Conservation (phyloP, 2,113 vertebrate genomes). For the Bagarius yarrelli region DNA sequence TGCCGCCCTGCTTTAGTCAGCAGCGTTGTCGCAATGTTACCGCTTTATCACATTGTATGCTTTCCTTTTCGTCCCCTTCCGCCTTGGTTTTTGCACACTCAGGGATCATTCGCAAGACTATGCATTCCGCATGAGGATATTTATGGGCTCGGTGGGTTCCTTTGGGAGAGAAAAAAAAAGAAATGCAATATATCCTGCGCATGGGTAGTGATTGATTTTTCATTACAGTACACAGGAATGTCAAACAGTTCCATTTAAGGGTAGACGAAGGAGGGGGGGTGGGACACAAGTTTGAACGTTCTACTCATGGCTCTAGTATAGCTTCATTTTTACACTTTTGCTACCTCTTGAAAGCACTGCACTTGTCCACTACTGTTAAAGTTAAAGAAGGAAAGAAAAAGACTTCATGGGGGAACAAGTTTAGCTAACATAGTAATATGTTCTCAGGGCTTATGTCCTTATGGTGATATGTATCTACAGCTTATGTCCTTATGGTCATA, state of each 20-base stretch:
- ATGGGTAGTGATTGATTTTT: not conserved
- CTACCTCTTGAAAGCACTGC: too few species aligned
- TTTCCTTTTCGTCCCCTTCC: not conserved
- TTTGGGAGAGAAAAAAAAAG: not conserved
- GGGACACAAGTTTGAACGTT: too few species aligned
- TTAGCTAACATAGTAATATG: too few species aligned
- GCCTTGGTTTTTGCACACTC: not conserved
- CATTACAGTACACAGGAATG: not conserved
- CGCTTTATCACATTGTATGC: constrained; percentile 6
- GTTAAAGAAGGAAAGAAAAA: too few species aligned
- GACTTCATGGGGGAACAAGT: too few species aligned
- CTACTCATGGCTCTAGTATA: too few species aligned
- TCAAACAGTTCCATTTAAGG: not conserved
- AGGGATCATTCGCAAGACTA: not conserved
- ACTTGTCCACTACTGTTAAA: too few species aligned
- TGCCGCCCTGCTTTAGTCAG: constrained; percentile 42
- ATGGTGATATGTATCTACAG: too few species aligned
- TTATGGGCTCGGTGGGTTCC: not conserved
- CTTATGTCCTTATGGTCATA: too few species aligned
- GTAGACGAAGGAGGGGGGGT: not conserved
- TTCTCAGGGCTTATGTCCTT: too few species aligned
- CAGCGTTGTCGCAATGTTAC: constrained; percentile 25
- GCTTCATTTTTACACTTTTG: too few species aligned
- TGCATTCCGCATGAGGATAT: not conserved
- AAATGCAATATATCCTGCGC: not conserved